Conservation (phyloP, 2,888 invertebrate species). For the Gryllus longicercus region DNA sequence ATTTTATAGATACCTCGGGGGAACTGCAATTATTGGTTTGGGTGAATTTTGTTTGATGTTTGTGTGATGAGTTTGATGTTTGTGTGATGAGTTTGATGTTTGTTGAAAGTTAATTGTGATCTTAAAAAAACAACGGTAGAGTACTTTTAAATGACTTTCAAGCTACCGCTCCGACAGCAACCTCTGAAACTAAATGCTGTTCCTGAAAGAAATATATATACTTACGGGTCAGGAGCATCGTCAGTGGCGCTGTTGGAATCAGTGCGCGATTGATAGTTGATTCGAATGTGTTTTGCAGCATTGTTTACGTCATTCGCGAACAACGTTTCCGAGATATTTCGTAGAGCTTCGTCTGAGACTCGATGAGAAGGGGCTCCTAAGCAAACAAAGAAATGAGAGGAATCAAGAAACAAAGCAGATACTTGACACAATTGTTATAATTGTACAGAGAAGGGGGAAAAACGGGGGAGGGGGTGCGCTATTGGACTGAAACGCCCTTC, state of each 20-base stretch:
- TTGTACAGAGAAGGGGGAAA: too few species aligned
- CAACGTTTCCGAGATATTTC: conserved; percentile 68
- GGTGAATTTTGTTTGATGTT: too few species aligned
- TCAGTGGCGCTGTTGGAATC: conserved; percentile 65
- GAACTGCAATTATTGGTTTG: too few species aligned
- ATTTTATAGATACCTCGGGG: too few species aligned
- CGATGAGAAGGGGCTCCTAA: conserved; percentile 25
- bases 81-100: too few species aligned
- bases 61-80: too few species aligned
- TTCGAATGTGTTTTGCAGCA: conserved; percentile 63
- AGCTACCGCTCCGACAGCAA: neutral
- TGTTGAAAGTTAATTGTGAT: too few species aligned
- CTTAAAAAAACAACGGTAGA: neutral
- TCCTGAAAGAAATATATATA: conserved; percentile 35
- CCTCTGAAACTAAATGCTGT: too few species aligned
- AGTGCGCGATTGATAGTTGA: conserved; percentile 73
- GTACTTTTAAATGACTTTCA: neutral
- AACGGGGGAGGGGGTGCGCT: too few species aligned
- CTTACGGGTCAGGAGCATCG: conserved; percentile 74
- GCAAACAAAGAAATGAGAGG: neutral
- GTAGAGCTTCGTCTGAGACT: conserved; percentile 61
- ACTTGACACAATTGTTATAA: too few species aligned
- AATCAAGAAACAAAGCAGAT: too few species aligned
- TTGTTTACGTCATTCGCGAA: conserved; percentile 71
- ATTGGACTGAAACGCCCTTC: too few species aligned